Percentiles rank a stretch among this genome's conserved stretches.
These are phyloP conservation scores for Sula dactylatra DNA, from an alignment of 2,113 vertebrate genomes.

Conservation along the genomic window DNA sequence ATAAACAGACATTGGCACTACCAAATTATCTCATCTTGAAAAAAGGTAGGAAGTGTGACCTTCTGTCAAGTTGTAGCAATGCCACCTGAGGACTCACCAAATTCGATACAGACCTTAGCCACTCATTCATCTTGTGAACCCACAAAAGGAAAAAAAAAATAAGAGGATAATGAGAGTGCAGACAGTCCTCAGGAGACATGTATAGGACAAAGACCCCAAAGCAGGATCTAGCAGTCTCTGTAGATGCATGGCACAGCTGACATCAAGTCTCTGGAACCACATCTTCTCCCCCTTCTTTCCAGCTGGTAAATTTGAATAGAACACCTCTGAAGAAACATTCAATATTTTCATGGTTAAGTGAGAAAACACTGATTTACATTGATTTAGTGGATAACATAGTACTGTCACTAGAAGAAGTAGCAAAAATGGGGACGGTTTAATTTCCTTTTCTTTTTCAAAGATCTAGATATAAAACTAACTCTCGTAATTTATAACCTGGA, in stretches of 20 bases:
- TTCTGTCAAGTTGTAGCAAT: not conserved
- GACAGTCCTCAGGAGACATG: not conserved
- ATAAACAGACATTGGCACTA: not conserved
- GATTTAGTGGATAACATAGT: not conserved
- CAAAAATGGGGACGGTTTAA: not conserved
- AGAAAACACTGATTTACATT: slow-evolving; percentile 23
- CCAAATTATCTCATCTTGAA: not conserved
- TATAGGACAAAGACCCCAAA: not conserved
- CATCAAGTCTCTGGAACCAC: not conserved
- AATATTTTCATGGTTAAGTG: not conserved
- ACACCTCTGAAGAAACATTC: not conserved
- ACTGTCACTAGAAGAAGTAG: not conserved
- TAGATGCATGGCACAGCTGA: not conserved
- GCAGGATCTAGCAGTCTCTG: not conserved
- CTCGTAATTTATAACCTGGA: not conserved
- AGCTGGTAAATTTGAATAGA: slow-evolving; percentile 28
- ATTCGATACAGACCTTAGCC: not conserved
- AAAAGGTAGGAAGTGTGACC: not conserved
- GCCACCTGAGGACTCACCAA: not conserved
- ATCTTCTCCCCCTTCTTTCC: not conserved
- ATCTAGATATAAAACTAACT: not conserved
- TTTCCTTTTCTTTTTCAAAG: not conserved
- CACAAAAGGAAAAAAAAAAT: not conserved
- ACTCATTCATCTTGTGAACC: not conserved
- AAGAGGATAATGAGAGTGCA: not conserved